Evolutionary conservation across 2,113 vertebrate genomes (phyloP).

Genomic region (Strix uralensis): DNA sequence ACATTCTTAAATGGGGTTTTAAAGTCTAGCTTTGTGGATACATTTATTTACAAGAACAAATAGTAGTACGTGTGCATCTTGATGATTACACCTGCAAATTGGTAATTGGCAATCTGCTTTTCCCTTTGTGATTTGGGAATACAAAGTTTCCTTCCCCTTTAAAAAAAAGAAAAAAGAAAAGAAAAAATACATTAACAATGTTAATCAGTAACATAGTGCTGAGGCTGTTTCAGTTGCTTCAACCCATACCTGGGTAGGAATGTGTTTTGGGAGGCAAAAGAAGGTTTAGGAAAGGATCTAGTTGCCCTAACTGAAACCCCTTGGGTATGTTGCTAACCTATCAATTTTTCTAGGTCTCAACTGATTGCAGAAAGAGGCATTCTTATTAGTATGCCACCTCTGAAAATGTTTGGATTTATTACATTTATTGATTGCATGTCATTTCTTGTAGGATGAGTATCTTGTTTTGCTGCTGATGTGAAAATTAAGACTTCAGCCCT

Average conservation of each 20-base stretch:
- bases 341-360: background rate
- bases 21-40: background rate
- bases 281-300: background rate
- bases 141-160: background rate
- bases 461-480: constrained; percentile 21
- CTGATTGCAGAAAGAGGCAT: background rate
- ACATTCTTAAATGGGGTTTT: background rate
- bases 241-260: background rate
- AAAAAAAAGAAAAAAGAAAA: background rate
- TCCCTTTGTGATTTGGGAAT: background rate
- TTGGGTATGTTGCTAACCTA: background rate
- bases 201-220: background rate
- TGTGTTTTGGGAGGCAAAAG: background rate
- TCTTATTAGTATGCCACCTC: constrained; percentile 10
- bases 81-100: background rate
- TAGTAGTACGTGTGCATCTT: background rate
- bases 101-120: background rate
- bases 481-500: constrained; percentile 44
- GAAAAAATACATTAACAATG: background rate
- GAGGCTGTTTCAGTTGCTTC: background rate
- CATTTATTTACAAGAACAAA: background rate
- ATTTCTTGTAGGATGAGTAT: constrained; percentile 15
- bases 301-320: background rate
- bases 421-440: constrained; percentile 34
- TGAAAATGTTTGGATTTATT: constrained; percentile 43